Conservation (phyloP, 2,113 vertebrate genomes). For the Pelusios castaneus region DNA sequence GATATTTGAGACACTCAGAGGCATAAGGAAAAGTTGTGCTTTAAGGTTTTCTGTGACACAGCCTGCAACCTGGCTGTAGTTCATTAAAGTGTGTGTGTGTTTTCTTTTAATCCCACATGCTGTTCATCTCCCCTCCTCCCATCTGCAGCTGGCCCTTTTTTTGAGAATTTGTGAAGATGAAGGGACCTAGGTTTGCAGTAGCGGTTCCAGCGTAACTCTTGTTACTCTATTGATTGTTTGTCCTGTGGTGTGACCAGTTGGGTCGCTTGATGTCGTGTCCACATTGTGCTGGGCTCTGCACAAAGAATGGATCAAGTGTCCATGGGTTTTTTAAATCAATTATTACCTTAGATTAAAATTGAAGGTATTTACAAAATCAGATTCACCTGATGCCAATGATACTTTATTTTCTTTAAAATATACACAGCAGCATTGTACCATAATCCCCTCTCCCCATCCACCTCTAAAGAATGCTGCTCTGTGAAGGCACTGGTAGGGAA, state of each 20-base stretch:
- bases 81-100: neutral
- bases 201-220: no score
- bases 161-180: neutral
- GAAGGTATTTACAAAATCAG: neutral
- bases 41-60: neutral
- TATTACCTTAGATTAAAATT: neutral
- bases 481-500: neutral
- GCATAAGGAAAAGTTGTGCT: neutral
- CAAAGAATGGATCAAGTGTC: neutral
- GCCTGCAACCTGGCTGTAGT: neutral
- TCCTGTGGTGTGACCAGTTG: neutral
- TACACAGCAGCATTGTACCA: neutral
- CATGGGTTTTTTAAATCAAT: neutral
- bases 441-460: neutral
- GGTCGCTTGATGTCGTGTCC: neutral
- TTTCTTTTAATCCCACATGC: neutral
- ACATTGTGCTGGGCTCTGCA: neutral
- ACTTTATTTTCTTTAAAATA: neutral
- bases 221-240: neutral
- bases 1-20: neutral
- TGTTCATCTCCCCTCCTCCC: neutral
- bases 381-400: neutral
- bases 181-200: conserved; percentile 4
- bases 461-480: neutral
- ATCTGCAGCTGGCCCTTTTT: neutral